Percentiles rank a stretch among this genome's conserved stretches.
Conservation (phyloP, 2,797 vertebrate species). For the Myotis myotis region DNA sequence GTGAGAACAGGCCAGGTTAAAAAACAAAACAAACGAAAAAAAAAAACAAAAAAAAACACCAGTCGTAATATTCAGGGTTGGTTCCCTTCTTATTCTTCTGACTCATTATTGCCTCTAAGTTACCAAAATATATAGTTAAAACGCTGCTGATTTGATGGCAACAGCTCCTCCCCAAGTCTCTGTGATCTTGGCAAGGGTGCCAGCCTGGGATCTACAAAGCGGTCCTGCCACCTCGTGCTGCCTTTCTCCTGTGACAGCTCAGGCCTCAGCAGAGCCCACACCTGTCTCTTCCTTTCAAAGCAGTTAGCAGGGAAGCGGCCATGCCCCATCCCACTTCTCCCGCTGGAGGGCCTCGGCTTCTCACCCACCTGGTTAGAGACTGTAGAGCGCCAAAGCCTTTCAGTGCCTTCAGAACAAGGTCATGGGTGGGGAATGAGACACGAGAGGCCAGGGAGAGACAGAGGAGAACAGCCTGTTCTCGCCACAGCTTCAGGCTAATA, state of each 20-base stretch:
- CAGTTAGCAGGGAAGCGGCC: background rate
- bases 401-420: background rate
- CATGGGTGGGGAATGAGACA: too few relatives aligned
- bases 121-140: background rate
- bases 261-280: conserved; percentile 30
- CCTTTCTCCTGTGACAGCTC: background rate
- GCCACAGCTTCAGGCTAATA: background rate
- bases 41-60: background rate
- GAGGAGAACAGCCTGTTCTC: too few relatives aligned
- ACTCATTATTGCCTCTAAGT: background rate
- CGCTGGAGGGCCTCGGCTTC: background rate
- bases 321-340: background rate
- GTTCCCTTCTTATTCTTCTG: conserved; percentile 17
- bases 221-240: conserved; percentile 16
- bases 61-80: background rate
- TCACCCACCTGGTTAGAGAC: background rate
- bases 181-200: conserved; percentile 28
- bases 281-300: conserved; percentile 44
- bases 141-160: conserved; percentile 17
- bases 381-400: background rate
- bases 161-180: conserved; percentile 45
- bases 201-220: conserved; percentile 50
- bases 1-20: background rate
- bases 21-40: background rate
- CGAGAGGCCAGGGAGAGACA: background rate